Conservation (phyloP, 1,140 invertebrate species). For the Drosophila grimshawi region DNA sequence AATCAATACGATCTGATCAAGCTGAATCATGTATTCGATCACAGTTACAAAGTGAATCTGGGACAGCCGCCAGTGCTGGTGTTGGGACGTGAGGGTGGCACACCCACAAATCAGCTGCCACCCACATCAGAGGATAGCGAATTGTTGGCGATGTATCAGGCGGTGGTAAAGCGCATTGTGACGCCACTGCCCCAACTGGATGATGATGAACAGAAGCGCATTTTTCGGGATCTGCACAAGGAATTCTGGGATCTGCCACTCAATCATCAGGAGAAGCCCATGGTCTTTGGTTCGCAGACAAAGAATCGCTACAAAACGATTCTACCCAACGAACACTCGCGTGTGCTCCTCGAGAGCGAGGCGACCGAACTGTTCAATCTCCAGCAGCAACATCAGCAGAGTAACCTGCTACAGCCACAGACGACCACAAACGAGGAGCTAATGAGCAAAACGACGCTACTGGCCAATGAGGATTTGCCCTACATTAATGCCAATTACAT, state of each 20-base stretch:
- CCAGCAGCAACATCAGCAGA: slow-evolving; percentile 41
- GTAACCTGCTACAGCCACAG: slow-evolving; percentile 22
- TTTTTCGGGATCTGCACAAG: slow-evolving; percentile 92
- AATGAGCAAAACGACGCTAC: slow-evolving; percentile 29
- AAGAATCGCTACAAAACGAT: slow-evolving; percentile 96
- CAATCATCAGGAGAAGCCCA: slow-evolving; percentile 94
- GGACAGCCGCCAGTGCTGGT: slow-evolving; percentile 67
- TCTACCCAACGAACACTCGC: slow-evolving; percentile 92
- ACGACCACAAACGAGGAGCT: slow-evolving; percentile 3
- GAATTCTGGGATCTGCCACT: slow-evolving; percentile 97
- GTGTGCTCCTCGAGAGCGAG: slow-evolving; percentile 87
- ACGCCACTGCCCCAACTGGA: slow-evolving; percentile 52
- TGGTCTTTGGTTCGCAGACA: slow-evolving; percentile 93
- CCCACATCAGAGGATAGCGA: slow-evolving; percentile 77
- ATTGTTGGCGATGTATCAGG: slow-evolving; percentile 60
- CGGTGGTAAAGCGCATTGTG: slow-evolving; percentile 59
- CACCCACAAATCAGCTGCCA: slow-evolving; percentile 56
- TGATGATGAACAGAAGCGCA: slow-evolving; percentile 87
- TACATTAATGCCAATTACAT: slow-evolving; percentile 97
- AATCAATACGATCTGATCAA: slow-evolving; percentile 86
- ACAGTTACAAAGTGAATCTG: slow-evolving; percentile 82
- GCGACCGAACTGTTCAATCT: slow-evolving; percentile 61
- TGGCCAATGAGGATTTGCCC: slow-evolving; percentile 85
- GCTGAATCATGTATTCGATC: slow-evolving; percentile 86
- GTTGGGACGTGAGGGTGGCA: slow-evolving; percentile 59